Evolutionary conservation across 2,797 vertebrate species (phyloP).

Genomic region (Brotula barbata): DNA sequence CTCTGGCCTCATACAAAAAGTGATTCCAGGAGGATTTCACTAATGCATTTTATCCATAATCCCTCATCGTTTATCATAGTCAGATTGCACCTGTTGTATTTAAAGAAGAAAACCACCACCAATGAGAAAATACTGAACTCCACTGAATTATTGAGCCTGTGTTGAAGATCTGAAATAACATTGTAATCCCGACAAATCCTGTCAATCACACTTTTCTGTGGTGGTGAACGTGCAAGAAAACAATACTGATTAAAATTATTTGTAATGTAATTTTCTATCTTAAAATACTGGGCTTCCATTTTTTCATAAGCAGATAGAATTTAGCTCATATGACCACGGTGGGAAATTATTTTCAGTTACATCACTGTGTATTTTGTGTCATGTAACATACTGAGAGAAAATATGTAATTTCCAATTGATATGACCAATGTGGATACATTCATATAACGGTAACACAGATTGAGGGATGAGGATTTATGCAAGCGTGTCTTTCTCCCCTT

Average conservation of each 20-base stretch:
- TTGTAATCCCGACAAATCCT: slow-evolving; percentile 26
- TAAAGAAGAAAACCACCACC: slow-evolving; percentile 15
- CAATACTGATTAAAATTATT: too few species aligned
- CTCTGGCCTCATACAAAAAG: slow-evolving; percentile 15
- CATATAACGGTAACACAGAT: slow-evolving; percentile 15
- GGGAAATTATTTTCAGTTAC: slow-evolving; percentile 54
- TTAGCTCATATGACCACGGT: slow-evolving; percentile 24
- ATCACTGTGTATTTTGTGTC: slow-evolving; percentile 42
- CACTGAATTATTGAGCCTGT: too few species aligned
- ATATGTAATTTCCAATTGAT: slow-evolving; percentile 61
- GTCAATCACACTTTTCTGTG: slow-evolving; percentile 7
- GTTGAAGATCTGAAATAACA: slow-evolving; percentile 8
- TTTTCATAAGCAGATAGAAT: slow-evolving; percentile 64
- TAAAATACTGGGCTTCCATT: too few species aligned
- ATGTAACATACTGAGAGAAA: slow-evolving; percentile 47
- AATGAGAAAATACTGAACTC: too few species aligned
- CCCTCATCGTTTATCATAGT: slow-evolving; percentile 38
- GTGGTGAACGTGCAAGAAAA: too few species aligned
- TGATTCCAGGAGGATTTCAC: slow-evolving; percentile 43
- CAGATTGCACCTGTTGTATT: slow-evolving; percentile 55
- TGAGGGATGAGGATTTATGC: slow-evolving; percentile 28
- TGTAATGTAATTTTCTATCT: too few species aligned
- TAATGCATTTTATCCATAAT: slow-evolving; percentile 50
- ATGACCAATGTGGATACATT: slow-evolving; percentile 39
- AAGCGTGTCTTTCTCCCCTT: slow-evolving; percentile 17